These are phyloP conservation scores for Palythoa caribaeorum DNA, from an alignment of 92 coral and sea anemone genomes.

Conservation along the genomic window DNA sequence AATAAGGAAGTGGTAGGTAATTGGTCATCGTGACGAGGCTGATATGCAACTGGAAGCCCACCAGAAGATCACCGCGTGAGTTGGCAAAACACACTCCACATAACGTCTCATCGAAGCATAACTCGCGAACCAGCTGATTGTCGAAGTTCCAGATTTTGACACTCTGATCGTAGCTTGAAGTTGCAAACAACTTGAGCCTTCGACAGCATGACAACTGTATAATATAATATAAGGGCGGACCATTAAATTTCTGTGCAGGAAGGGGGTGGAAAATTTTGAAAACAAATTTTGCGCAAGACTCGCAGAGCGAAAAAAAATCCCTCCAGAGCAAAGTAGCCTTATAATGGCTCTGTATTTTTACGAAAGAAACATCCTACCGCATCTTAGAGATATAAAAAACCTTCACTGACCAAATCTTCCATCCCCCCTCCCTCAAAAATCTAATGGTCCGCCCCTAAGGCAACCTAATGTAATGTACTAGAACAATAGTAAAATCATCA, in stretches of 20 bases:
- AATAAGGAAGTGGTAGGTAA: slow-evolving; percentile 83
- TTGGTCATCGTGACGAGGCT: slow-evolving; percentile 87
- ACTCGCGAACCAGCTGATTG: slow-evolving; percentile 89
- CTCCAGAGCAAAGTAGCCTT: no score
- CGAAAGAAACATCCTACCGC: no score
- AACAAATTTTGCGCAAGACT: no score
- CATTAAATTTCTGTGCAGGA: no score
- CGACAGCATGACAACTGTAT: slow-evolving; percentile 91
- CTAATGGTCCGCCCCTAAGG: no score
- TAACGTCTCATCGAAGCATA: slow-evolving; percentile 90
- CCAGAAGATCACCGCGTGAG: slow-evolving; percentile 95
- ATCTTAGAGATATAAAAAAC: no score
- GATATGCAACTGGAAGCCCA: slow-evolving; percentile 95
- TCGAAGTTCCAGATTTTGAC: slow-evolving; percentile 94
- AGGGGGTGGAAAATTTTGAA: not conserved
- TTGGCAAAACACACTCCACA: slow-evolving; percentile 98
- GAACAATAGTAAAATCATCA: no score
- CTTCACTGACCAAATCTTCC: no score
- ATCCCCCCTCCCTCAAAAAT: no score
- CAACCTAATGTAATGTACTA: no score
- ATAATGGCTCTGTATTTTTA: no score
- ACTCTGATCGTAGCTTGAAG: slow-evolving; percentile 92
- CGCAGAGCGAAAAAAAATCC: no score
- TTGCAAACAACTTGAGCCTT: slow-evolving; percentile 86
- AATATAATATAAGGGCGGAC: not conserved